Conservation (phyloP, 2,797 vertebrate species). For the Moxostoma hubbsi region DNA sequence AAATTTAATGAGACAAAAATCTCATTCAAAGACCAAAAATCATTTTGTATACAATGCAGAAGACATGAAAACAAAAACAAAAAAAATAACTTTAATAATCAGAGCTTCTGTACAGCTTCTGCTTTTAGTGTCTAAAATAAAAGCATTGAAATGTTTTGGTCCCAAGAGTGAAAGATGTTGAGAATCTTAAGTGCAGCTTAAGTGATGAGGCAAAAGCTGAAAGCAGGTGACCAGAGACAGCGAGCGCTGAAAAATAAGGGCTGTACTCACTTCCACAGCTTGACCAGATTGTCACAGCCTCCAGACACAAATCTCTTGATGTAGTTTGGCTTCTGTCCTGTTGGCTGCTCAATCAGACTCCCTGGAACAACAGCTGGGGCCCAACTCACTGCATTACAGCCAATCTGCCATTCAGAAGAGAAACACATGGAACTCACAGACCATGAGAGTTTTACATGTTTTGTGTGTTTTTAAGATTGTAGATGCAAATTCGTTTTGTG, state of each 20-base stretch:
- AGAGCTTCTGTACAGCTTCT: not conserved
- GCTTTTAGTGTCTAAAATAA: not conserved
- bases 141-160: not conserved
- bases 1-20: too few species aligned
- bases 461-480: too few species aligned
- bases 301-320: slow-evolving; percentile 96
- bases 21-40: too few species aligned
- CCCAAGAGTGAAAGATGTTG: not conserved
- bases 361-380: slow-evolving; percentile 93
- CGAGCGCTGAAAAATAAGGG: not conserved
- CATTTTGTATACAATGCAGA: too few species aligned
- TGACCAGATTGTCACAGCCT: slow-evolving; percentile 97
- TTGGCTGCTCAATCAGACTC: slow-evolving; percentile 91
- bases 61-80: too few species aligned
- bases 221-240: slow-evolving; percentile 1
- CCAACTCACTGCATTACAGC: slow-evolving; percentile 98
- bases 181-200: not conserved
- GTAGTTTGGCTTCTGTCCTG: slow-evolving; percentile 92
- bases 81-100: not conserved
- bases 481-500: too few species aligned
- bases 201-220: not conserved
- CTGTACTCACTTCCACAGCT: slow-evolving; percentile 92
- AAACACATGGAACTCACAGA: not conserved
- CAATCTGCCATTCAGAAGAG: slow-evolving; percentile 80
- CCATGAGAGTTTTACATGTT: not conserved